Percentiles rank a stretch among this genome's conserved stretches.
phyloP scores from a whole-genome alignment of 2,113 vertebrate species.

The Bufo gargarizans region DNA sequence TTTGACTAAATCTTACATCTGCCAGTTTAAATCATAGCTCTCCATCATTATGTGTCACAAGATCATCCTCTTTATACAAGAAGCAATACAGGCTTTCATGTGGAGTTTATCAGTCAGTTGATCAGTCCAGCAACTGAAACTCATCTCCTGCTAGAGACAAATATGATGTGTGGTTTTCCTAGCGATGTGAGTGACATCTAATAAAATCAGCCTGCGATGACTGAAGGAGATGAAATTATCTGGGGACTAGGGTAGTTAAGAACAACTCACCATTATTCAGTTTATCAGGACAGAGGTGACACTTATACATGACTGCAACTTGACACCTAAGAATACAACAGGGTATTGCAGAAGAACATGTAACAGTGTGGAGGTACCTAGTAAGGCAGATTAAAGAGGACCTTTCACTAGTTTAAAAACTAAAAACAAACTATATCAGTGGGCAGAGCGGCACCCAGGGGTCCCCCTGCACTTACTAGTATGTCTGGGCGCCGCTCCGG shows the following conservation, averaged over 20 bases:
- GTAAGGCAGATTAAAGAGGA: no score
- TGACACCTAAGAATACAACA: neutral
- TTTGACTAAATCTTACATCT: neutral
- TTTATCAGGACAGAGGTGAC: neutral
- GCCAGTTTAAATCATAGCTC: neutral
- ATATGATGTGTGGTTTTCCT: slow-evolving; percentile 17
- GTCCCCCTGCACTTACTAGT: no score
- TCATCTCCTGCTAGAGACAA: slow-evolving; percentile 1
- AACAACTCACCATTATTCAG: slow-evolving; percentile 7
- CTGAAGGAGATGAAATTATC: slow-evolving; percentile 25
- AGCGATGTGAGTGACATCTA: neutral
- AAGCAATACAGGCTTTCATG: slow-evolving; percentile 20
- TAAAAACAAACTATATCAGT: no score
- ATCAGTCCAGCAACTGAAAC: neutral
- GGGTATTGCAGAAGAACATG: neutral
- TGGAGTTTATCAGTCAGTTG: slow-evolving; percentile 20
- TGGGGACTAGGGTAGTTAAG: neutral
- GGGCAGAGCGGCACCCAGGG: no score
- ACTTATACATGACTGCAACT: neutral
- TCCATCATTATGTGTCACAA: slow-evolving; percentile 16
- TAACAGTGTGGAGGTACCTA: no score
- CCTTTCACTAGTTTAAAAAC: no score
- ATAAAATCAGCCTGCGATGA: neutral
- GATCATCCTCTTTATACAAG: slow-evolving; percentile 17
- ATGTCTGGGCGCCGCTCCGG: no score